Base-by-base conservation (phyloP, 2,888 invertebrate species). In the Piscicola geometra region DNA sequence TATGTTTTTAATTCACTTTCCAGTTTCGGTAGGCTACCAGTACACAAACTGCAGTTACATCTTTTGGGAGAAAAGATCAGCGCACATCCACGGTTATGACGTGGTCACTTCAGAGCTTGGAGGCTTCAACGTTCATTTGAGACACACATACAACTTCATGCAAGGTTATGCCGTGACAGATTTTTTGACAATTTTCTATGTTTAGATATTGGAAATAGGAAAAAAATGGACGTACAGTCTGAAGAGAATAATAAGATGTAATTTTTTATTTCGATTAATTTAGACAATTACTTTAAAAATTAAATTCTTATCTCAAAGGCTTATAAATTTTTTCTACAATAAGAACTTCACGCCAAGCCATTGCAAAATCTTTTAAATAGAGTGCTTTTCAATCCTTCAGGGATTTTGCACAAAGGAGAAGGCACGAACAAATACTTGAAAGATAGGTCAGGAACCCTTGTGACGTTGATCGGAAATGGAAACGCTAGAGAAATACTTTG, bases 71-170 rank as follows among this genome's bases (percentile, higher is more conserved):
- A 93, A 93, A 1, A 93, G 94, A 86, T 94, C 94, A 0, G 93
- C 94, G 1, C 93, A 92, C 56, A 87, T 99, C 81, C 93, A 94
- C 86, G 97, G 97, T 35, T 95, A 94, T 86, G 96, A 97, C 86
- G 93, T 97, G 71, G 93, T 94, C 82, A 95, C 96, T 79, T 95
- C 97, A 0, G 95, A 75, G 75, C 76, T 80, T 35, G 80, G 80
- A 35, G 77, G 78, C 21, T 80, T 79, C 78, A 80, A 80, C 67
- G 87, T 99, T 75, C 94, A 98, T 85, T 93, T 97, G 79, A 98
- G 98, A 86, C 98, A 99, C 86, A 94, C 96, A 85, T 97, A 97
- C 86, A 98, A 99, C 86, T 95, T 95, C 89, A 93, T 96, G 83
- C 96, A 98, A 88, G 97, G 92, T 91, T 85, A n/a, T n/a, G n/a